Evolutionary conservation across 2,113 vertebrate genomes (phyloP).

Genomic region (Cephalopterus ornatus): DNA sequence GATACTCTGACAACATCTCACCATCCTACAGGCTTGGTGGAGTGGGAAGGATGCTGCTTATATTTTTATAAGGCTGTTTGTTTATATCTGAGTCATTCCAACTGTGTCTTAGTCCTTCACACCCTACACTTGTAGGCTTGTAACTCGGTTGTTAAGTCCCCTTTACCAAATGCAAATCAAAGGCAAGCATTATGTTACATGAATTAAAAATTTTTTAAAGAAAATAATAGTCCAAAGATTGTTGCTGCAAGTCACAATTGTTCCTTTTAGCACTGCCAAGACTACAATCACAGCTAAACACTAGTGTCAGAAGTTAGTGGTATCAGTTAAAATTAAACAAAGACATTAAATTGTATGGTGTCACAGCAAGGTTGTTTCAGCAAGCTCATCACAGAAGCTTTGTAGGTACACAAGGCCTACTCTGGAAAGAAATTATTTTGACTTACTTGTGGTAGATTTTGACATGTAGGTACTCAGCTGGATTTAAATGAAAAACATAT

Average conservation of each 20-base stretch:
- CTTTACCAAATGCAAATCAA: background rate
- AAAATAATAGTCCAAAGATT: background rate
- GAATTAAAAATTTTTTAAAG: background rate
- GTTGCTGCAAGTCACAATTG: background rate
- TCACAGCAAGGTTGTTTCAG: background rate
- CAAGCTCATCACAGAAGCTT: background rate
- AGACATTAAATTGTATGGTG: background rate
- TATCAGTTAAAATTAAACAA: background rate
- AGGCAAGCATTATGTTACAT: background rate
- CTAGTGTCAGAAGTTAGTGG: accelerated
- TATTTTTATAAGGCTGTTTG: background rate
- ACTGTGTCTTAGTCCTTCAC: background rate
- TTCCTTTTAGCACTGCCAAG: background rate
- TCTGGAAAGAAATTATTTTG: background rate
- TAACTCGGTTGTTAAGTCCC: background rate
- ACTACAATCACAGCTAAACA: background rate
- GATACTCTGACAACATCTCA: background rate
- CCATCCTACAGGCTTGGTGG: background rate
- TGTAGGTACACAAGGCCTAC: background rate
- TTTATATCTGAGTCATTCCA: background rate
- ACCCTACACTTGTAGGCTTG: background rate
- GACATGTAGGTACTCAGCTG: background rate
- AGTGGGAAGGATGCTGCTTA: background rate
- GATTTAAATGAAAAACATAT: background rate
- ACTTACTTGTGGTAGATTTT: background rate